These are phyloP conservation scores for Nesometra sesokonis DNA, from an alignment of 35 echinoderm and acorn worm genomes.

Conservation along the genomic window DNA sequence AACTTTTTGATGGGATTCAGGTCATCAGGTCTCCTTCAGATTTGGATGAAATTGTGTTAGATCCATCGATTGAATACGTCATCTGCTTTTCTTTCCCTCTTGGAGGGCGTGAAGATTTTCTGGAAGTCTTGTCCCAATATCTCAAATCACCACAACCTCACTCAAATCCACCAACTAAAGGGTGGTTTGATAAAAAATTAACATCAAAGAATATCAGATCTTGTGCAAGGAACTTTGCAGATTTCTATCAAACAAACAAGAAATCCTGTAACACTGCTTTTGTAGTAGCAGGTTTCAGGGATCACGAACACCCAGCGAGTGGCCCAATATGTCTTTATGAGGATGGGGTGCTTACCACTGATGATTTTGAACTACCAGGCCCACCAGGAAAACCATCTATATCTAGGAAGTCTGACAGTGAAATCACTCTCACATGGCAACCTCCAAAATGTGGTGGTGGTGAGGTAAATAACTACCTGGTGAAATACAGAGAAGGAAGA, in stretches of 20 bases:
- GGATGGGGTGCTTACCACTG: neutral
- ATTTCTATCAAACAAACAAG: neutral
- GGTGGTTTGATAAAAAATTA: neutral
- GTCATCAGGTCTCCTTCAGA: constrained; percentile 5
- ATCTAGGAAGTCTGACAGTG: neutral
- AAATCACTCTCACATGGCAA: neutral
- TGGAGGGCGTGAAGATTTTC: too few species aligned
- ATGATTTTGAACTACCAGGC: constrained; percentile 1
- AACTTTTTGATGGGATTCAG: neutral
- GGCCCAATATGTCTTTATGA: neutral
- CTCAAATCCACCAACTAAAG: neutral
- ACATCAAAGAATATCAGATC: neutral
- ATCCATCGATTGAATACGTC: neutral
- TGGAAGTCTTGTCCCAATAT: too few species aligned
- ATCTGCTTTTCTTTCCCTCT: constrained; percentile 18
- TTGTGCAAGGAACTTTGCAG: neutral
- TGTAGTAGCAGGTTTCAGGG: constrained; percentile 1
- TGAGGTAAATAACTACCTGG: neutral
- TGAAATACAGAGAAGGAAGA: neutral
- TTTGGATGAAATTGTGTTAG: neutral
- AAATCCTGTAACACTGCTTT: neutral
- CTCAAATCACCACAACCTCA: too few species aligned
- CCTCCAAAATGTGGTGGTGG: neutral
- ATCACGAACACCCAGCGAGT: neutral
- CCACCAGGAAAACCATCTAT: neutral